Conservation (phyloP, 92 coral and sea anemone genomes). For the Heteractis magnifica region DNA sequence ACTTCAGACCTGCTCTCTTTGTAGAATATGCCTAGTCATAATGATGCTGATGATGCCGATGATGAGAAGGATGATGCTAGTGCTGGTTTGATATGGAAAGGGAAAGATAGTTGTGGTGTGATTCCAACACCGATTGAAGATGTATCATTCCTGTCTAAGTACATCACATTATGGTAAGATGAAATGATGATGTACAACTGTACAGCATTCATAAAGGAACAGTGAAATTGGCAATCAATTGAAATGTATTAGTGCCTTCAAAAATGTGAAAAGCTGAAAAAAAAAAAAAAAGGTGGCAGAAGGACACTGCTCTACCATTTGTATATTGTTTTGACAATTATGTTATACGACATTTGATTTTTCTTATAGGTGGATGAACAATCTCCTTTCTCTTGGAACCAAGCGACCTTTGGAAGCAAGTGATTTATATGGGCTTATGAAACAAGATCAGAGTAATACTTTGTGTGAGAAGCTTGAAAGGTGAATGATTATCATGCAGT, state of each 20-base stretch:
- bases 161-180: constrained; percentile 67
- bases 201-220: too few species aligned
- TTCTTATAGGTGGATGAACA: constrained; percentile 66
- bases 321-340: too few species aligned
- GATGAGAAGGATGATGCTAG: constrained; percentile 25
- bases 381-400: constrained; percentile 64
- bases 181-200: too few species aligned
- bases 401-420: constrained; percentile 60
- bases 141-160: constrained; percentile 63
- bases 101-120: constrained; percentile 58
- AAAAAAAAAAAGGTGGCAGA: too few species aligned
- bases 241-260: too few species aligned
- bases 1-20: too few species aligned
- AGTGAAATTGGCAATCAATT: too few species aligned
- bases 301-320: too few species aligned
- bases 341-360: neutral
- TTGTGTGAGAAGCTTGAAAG: constrained; percentile 52
- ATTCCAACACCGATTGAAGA: constrained; percentile 57
- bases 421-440: constrained; percentile 65
- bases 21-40: too few species aligned
- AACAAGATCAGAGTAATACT: constrained; percentile 54
- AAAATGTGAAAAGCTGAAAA: too few species aligned
- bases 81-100: constrained; percentile 16
- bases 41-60: constrained; percentile 11
- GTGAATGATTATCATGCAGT: constrained; percentile 9